A percentile compares a stretch with the other conserved stretches of the same genome.
Evolutionary conservation across 2,888 invertebrate genomes (phyloP).

Genomic region (Malthinus flaveolus): DNA sequence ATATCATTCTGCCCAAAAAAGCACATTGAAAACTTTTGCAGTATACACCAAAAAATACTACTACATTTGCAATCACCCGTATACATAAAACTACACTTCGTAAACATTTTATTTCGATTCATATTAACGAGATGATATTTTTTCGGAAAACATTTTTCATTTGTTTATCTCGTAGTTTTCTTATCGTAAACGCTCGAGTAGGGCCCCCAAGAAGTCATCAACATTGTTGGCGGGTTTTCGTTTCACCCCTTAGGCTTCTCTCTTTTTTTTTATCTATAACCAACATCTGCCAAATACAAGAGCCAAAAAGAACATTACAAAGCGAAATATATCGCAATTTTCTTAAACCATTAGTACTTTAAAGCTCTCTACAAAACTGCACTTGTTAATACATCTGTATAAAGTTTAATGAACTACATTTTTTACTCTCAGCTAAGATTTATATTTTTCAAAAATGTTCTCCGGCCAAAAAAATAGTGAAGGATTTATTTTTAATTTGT

Average conservation of each 20-base stretch:
- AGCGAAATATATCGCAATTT: slow-evolving; percentile 19
- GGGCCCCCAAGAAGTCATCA: slow-evolving; percentile 32
- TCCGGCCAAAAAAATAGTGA: no score
- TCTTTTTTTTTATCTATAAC: slow-evolving; percentile 24
- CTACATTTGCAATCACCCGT: slow-evolving; percentile 27
- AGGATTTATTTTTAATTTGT: no score
- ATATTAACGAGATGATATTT: slow-evolving; percentile 42
- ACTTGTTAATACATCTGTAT: slow-evolving; percentile 8
- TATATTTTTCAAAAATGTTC: neutral
- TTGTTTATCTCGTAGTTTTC: slow-evolving; percentile 47
- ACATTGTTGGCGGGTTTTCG: slow-evolving; percentile 27
- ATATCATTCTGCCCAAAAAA: slow-evolving; percentile 26
- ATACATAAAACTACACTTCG: slow-evolving; percentile 28
- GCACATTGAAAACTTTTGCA: slow-evolving; percentile 25
- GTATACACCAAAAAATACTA: slow-evolving; percentile 10
- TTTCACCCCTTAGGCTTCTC: slow-evolving; percentile 22
- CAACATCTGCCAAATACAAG: slow-evolving; percentile 24
- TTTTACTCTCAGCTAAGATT: slow-evolving; percentile 1
- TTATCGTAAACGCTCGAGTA: slow-evolving; percentile 36
- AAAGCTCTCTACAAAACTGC: slow-evolving; percentile 13
- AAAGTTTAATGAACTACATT: slow-evolving; percentile 6
- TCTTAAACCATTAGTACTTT: slow-evolving; percentile 10
- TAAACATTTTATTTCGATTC: slow-evolving; percentile 41
- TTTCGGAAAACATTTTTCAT: slow-evolving; percentile 47
- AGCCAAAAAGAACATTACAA: slow-evolving; percentile 22